A percentile compares a stretch with the other conserved stretches of the same genome.
Conservation (phyloP, 2,113 vertebrate species). For the Thomomys bottae region DNA sequence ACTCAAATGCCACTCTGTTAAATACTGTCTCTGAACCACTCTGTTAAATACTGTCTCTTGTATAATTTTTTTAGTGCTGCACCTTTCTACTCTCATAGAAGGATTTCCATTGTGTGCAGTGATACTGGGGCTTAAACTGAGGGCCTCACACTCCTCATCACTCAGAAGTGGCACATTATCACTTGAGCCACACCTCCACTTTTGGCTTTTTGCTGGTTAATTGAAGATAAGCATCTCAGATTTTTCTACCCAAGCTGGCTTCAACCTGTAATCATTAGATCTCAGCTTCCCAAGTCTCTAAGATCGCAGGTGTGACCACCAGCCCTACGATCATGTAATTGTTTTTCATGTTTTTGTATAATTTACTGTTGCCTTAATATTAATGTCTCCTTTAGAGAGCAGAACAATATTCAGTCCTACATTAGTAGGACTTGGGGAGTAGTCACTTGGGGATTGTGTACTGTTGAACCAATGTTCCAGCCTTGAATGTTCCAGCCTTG, state of each 20-base stretch:
- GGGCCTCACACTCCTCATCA: no score
- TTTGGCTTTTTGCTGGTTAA: no score
- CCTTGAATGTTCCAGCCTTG: no score
- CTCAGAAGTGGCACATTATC: no score
- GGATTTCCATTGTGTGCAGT: background rate
- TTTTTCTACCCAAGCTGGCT: no score
- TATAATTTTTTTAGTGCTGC: background rate
- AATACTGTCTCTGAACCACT: background rate
- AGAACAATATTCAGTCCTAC: background rate
- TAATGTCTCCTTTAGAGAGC: background rate
- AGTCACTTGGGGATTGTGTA: constrained; percentile 1
- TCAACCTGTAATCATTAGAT: no score
- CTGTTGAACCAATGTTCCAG: background rate
- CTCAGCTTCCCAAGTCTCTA: no score
- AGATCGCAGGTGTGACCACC: no score
- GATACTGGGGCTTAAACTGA: no score
- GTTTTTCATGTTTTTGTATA: constrained; percentile 10
- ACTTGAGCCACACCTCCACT: no score
- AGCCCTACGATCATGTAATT: background rate
- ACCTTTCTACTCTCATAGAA: background rate
- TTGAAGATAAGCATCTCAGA: no score
- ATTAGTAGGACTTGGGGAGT: no score
- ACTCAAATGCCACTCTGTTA: background rate
- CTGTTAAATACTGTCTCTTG: background rate
- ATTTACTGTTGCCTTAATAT: background rate